These are phyloP conservation scores for Leucophenga maculata DNA, from an alignment of 2,888 invertebrate genomes.

Conservation along the genomic window DNA sequence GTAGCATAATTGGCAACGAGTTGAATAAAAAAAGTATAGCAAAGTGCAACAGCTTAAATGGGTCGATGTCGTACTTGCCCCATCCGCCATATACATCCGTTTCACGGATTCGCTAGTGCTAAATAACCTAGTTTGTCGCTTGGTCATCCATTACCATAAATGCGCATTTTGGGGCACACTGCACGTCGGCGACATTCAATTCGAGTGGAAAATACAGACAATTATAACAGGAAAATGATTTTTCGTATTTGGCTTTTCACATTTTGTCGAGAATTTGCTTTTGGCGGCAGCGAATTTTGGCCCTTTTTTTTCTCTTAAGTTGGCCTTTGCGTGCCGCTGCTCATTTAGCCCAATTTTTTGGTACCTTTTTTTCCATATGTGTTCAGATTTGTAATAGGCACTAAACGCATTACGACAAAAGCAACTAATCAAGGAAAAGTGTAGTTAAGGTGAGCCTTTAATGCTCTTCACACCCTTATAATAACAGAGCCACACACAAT, in stretches of 20 bases:
- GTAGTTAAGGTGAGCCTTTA: too few species aligned
- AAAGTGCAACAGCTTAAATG: too few species aligned
- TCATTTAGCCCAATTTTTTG: constrained; percentile 7
- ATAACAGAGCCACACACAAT: too few species aligned
- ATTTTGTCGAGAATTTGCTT: background rate
- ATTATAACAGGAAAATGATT: background rate
- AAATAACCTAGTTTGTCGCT: background rate
- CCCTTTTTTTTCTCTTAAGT: background rate
- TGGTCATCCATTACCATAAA: constrained; percentile 29
- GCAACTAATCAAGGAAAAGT: too few species aligned
- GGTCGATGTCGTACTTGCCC: too few species aligned
- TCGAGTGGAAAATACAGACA: constrained; percentile 18
- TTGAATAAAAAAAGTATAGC: too few species aligned
- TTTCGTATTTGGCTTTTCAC: background rate
- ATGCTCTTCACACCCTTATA: too few species aligned
- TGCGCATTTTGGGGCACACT: background rate
- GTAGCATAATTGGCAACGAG: too few species aligned
- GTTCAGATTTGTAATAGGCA: background rate
- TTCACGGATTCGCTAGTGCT: too few species aligned
- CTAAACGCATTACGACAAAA: background rate
- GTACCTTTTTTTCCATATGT: background rate
- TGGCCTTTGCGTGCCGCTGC: constrained; percentile 45
- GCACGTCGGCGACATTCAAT: constrained; percentile 11
- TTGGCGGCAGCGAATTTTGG: too few species aligned
- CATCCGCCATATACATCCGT: background rate